These are phyloP conservation scores for Melanostoma mellinum DNA, from an alignment of 2,888 invertebrate genomes.

Conservation along the genomic window DNA sequence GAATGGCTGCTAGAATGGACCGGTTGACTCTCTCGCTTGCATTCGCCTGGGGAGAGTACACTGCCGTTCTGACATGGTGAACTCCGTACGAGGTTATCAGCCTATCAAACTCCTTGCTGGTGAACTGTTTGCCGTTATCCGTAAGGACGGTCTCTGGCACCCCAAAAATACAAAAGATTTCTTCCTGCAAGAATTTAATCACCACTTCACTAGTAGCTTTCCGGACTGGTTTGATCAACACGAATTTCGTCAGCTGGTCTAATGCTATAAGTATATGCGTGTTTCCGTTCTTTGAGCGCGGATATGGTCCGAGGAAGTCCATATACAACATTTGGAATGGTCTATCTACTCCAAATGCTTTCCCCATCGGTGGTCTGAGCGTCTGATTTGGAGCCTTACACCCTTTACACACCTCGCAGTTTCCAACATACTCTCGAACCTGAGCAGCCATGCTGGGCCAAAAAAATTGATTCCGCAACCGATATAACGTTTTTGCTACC, in stretches of 20 bases:
- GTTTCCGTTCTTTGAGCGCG: conserved; percentile 55
- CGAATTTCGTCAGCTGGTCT: conserved; percentile 35
- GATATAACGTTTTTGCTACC: no score
- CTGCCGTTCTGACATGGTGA: conserved; percentile 37
- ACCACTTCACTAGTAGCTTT: no score
- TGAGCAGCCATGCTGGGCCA: no score
- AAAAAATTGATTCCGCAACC: no score
- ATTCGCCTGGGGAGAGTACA: conserved; percentile 53
- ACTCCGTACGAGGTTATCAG: conserved; percentile 35
- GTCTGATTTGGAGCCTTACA: no score
- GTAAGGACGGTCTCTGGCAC: conserved; percentile 64
- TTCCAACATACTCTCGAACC: no score
- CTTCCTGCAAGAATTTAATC: no score
- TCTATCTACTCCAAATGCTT: no score
- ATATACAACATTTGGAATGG: neutral
- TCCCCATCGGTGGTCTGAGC: no score
- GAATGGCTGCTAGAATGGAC: conserved; percentile 45
- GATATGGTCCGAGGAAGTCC: conserved; percentile 65
- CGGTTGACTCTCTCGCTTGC: conserved; percentile 56
- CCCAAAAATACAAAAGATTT: conserved; percentile 68
- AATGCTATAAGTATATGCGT: conserved; percentile 27
- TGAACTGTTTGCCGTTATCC: conserved; percentile 75
- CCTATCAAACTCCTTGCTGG: conserved; percentile 47
- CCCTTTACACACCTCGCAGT: no score
- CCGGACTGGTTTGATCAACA: no score